Evolutionary conservation across 2,113 vertebrate genomes (phyloP), one percentile per base, ranked within the genome.

Genomic region (Xiphorhynchus elegans): DNA sequence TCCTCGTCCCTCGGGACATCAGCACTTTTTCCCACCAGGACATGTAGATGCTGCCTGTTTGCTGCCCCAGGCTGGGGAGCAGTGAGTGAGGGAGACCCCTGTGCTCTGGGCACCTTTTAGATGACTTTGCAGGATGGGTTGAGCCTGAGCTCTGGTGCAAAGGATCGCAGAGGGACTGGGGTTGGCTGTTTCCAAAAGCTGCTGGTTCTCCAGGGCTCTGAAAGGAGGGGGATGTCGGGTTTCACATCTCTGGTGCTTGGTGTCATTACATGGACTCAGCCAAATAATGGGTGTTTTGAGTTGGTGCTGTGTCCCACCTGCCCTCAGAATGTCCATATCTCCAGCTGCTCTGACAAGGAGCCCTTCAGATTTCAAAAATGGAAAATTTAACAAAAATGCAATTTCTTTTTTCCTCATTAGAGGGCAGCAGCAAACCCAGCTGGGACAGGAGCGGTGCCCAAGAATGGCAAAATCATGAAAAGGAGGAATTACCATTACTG

Each of bases 1-100:
- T 2, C 53, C 5, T 3, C 3, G 23, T 47, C 74, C 9, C 31
- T 39, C 3, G 0, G 17, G 52, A 1, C 23, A 20, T 3, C 37
- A 37, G 80, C 59, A 13, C 53, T 56, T 17, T 6, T 31, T 47
- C 40, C 64, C 31, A 2, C n/a, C 31, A 13, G 55, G 31, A 87
- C 31, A 1, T 1, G 12, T 8, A 19, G 44, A 39, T 5, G n/a
- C 21, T 84, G 82, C 60, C 60, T 3, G 25, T 66, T 62, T 5
- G 1, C 52, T 35, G 74, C 21, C 26, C 35, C 4, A 28, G 20
- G 62, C 53, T 39, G 44, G 67, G 40, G 12, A 40, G 35, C 29
- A 8, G 0, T 0, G 1, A 47, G 53, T 0, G 3, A 56, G 31
- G 29, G 28, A 87, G 2, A 49, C 4, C 7, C 26, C 20, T 9